Base-by-base conservation (phyloP, 1,140 invertebrate species). In the Halesus radiatus region DNA sequence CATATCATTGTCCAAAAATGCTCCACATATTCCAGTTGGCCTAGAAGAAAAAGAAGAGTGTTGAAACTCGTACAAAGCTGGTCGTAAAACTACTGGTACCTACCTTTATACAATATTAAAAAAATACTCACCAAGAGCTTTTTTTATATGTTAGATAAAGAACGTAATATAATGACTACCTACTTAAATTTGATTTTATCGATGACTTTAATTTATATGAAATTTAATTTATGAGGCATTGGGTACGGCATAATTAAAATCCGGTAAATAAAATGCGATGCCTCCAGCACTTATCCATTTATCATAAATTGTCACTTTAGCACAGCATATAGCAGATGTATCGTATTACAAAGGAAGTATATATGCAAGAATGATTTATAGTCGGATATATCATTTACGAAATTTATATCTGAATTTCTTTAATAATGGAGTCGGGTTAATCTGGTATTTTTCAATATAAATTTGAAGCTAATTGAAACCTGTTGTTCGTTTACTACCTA, bases 251-350 rank as follows among this genome's bases (percentile, higher is more conserved):
- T 23, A 60, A 60, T 60, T 60, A 60, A 22, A 60, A 22, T 60
- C 56, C 56, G 23, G 56, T 60, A 60, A 60, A 60, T 60, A 60
- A 60, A 60, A 8, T 22, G 7, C 8, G 16, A 10, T 22, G 56
- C 56, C 56, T 60, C 16, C 56, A 23, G 56, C 56, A 23, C 20
- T 13, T 23, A 23, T 60, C 18, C 23, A 60, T 60, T 22, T 60
- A 60, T 60, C 56, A 60, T 60, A 60, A 20, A 60, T 60, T 60
- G 56, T 60, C 56, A 60, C 56, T 60, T 60, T 60, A 22, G 23
- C 56, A 60, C 23, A 22, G 23, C 56, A 60, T 23, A 60, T 23
- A 60, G 37, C 56, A 60, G 8, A 20, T 23, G 56, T 18, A 60
- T 60, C 37, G 56, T 60, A 60, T 23, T 22, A 60, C 56, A 60